These are phyloP conservation scores for Xylocopa sonorina DNA, from an alignment of 1,140 invertebrate species.

Conservation along the genomic window DNA sequence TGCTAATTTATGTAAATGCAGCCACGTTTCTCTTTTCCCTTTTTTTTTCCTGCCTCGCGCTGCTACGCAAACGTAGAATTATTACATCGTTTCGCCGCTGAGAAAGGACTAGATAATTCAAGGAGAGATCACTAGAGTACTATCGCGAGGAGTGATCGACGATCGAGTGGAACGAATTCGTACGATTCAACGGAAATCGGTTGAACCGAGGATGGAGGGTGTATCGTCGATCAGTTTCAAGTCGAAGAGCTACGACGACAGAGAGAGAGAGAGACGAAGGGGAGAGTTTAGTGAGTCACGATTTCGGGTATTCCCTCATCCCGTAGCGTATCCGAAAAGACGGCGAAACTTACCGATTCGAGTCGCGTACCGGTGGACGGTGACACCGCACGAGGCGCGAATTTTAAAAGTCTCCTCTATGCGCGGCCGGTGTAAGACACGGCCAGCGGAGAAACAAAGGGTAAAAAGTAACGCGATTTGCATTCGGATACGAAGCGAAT, in stretches of 20 bases:
- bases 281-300: constrained; percentile 22
- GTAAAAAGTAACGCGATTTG: constrained; percentile 58
- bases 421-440: constrained; percentile 14
- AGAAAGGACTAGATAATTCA: too few species aligned
- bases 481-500: constrained; percentile 42
- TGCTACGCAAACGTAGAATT: not conserved
- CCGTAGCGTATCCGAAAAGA: constrained; percentile 23
- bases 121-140: too few species aligned
- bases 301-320: not conserved
- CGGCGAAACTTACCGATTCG: constrained; percentile 45
- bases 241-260: too few species aligned
- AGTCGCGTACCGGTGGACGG: constrained; percentile 43
- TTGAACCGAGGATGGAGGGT: too few species aligned
- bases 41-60: too few species aligned
- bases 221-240: not conserved
- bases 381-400: constrained; percentile 56
- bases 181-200: too few species aligned
- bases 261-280: too few species aligned
- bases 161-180: too few species aligned
- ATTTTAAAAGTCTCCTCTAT: constrained; percentile 59
- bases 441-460: constrained; percentile 32
- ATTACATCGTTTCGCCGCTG: not conserved
- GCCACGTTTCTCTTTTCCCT: too few species aligned
- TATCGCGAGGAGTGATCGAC: too few species aligned
- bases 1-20: constrained; percentile 9